Evolutionary conservation across 2,797 vertebrate genomes (phyloP), one percentile per base, ranked within the genome.

Genomic region (Lutjanus campechanus): DNA sequence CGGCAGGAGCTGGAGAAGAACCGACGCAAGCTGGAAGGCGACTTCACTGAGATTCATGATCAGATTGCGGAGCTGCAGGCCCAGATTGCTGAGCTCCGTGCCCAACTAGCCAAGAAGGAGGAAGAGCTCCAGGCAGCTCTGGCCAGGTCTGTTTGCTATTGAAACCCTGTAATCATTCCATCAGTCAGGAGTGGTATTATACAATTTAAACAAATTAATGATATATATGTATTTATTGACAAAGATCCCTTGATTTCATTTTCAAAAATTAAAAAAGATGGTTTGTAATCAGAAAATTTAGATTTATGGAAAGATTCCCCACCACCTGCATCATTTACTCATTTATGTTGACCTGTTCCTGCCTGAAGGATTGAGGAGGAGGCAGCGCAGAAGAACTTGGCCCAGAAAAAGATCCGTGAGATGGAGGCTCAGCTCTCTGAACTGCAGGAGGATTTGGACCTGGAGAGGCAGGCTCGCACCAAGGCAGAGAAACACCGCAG

Each of bases 1-100:
- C 96, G 98, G 0, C 98, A 99, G 79, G 98, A 99, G 86, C 89
- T 99, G 91, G 98, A 99, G 88, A 99, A 99, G 95, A 99, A 97
- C 82, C 92, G 98, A 8, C 97, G 98, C 77, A 99, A 99, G 89
- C 95, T 98, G 82, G 98, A 99, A 76, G 97, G 98, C 0, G 98
- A 99, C 91, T 97, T 96, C 74, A 97, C 95, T 0, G 98, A 99
- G 82, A 93, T 96, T 12, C 93, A 93, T 0, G 98, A 99, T 92
- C 98, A 99, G 94, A 97, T 99, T 1, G 95, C 98, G 0, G 98
- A 99, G 91, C 96, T 99, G 59, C 98, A 99, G 93, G 98, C 98
- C 11, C 98, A 99, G 95, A 98, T 99, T 1, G 97, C 97, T 0
- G 98, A 99, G 88, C 97, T 99, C 70, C 97, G 97, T 60, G 96